phyloP scores from a whole-genome alignment of 2,113 vertebrate species.

The Lophochroa leadbeateri region DNA sequence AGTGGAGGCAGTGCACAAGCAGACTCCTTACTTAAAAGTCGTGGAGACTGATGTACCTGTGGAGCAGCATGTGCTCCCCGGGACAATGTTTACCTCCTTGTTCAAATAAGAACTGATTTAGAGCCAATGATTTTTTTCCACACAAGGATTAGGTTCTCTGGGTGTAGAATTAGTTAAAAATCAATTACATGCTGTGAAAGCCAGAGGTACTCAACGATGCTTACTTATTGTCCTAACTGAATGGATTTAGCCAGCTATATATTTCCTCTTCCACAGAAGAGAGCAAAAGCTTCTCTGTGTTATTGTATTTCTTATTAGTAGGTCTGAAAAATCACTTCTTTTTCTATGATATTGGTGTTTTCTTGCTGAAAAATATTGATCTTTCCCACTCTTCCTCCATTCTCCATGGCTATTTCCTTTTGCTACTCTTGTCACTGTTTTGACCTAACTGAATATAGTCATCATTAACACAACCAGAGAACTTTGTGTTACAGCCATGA shows the following conservation, averaged over 20 bases:
- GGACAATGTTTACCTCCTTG: not conserved
- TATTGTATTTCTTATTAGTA: not conserved
- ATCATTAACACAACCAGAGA: not conserved
- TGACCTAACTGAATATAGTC: not conserved
- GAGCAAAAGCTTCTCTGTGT: not conserved
- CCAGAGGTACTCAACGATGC: not conserved
- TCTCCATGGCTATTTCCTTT: not conserved
- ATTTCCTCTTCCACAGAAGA: not conserved
- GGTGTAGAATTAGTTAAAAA: slow-evolving; percentile 5
- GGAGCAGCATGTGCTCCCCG: not conserved
- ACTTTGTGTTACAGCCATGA: not conserved
- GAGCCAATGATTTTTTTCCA: not conserved
- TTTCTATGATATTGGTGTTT: not conserved
- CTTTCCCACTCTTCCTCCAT: not conserved
- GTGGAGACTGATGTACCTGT: not conserved
- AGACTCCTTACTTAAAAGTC: not conserved
- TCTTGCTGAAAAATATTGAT: not conserved
- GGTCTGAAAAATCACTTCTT: not conserved
- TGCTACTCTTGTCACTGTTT: not conserved
- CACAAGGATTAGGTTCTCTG: not conserved
- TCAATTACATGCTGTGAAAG: slow-evolving; percentile 15
- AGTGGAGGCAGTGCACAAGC: not conserved
- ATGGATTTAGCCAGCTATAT: not conserved
- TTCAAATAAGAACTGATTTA: not conserved
- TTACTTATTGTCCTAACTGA: not conserved